Evolutionary conservation across 1,140 invertebrate genomes (phyloP).

Genomic region (Drosophila bipectinata): DNA sequence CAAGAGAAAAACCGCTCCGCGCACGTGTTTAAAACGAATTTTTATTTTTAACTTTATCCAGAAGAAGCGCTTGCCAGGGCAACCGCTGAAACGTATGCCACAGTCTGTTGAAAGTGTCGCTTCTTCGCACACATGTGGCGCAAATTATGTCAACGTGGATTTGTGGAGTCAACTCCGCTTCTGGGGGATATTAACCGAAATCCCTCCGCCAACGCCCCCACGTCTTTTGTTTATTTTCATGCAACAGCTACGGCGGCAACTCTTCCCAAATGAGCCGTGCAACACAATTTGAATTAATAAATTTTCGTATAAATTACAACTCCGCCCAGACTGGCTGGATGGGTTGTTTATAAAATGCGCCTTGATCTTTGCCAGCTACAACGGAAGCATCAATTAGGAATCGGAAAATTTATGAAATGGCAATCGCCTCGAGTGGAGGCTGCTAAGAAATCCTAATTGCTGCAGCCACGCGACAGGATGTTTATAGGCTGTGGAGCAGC

Average conservation of each 20-base stretch:
- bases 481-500: constrained; percentile 39
- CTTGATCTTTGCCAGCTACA: constrained; percentile 56
- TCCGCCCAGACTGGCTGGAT: background rate
- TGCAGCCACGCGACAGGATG: constrained; percentile 74
- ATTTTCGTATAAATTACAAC: constrained; percentile 68
- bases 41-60: constrained; percentile 69
- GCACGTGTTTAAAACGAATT: constrained; percentile 73
- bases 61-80: constrained; percentile 27
- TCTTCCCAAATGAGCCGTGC: constrained; percentile 55
- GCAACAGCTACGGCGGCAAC: constrained; percentile 26
- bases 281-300: constrained; percentile 70
- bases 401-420: constrained; percentile 59
- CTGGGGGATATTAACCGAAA: constrained; percentile 27
- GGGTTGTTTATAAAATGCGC: constrained; percentile 50
- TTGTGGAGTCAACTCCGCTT: constrained; percentile 43
- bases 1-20: constrained; percentile 14
- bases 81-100: constrained; percentile 46
- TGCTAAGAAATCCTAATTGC: constrained; percentile 51
- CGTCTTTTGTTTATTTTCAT: constrained; percentile 57
- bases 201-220: constrained; percentile 1
- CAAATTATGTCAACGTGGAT: constrained; percentile 77
- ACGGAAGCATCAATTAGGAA: constrained; percentile 74
- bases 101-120: constrained; percentile 20
- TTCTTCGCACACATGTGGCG: constrained; percentile 63
- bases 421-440: constrained; percentile 39